Conservation (phyloP, 2,113 vertebrate species). For the Okapia johnstoni region DNA sequence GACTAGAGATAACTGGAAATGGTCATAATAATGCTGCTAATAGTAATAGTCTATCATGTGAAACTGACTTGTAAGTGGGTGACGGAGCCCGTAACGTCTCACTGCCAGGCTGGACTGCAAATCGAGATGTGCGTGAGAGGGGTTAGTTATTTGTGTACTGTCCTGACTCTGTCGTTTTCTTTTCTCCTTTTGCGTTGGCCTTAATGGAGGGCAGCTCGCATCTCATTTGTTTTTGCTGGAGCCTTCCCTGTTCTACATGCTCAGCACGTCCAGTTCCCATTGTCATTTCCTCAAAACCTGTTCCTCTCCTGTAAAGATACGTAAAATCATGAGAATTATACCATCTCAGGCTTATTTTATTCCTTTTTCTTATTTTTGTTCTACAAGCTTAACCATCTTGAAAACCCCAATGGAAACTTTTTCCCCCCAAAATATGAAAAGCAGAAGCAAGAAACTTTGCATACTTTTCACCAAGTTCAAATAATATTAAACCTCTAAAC, state of each 20-base stretch:
- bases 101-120: background rate
- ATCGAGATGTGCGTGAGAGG: background rate
- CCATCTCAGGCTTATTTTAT: background rate
- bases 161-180: background rate
- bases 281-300: background rate
- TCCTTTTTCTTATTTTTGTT: constrained; percentile 9
- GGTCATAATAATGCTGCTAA: background rate
- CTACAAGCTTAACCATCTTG: background rate
- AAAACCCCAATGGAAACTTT: background rate
- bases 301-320: background rate
- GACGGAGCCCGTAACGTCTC: background rate
- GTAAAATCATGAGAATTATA: background rate
- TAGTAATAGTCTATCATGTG: background rate
- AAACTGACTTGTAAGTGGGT: background rate
- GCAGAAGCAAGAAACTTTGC: background rate
- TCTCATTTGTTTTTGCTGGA: background rate
- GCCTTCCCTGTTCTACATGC: background rate
- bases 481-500: background rate
- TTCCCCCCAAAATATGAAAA: background rate
- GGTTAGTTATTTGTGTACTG: background rate
- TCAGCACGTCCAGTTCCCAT: background rate
- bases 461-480: background rate
- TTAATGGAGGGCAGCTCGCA: background rate
- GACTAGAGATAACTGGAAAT: background rate
- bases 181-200: background rate